Evolutionary conservation across 2,888 invertebrate species (phyloP).

Genomic region (Parnassius glacialis): DNA sequence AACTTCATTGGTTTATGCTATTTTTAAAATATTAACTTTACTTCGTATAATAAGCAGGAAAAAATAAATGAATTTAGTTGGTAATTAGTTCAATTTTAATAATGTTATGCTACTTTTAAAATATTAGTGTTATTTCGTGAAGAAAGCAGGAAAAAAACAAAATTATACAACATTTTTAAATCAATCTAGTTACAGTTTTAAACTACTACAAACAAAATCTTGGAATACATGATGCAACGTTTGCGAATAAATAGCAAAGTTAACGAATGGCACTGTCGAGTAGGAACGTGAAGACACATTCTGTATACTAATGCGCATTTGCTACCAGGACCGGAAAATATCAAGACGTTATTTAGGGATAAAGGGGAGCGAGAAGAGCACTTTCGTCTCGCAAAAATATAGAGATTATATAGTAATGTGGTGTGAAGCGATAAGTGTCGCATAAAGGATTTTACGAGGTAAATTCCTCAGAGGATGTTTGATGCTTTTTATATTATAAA

Average conservation of each 20-base stretch:
- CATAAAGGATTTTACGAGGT: neutral
- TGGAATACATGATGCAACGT: neutral
- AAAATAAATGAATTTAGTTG: no score
- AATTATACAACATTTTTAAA: no score
- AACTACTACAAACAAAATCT: neutral
- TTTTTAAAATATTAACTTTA: no score
- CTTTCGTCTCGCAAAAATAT: neutral
- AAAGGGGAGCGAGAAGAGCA: slow-evolving; percentile 1
- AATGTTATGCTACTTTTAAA: no score
- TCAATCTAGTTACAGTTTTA: neutral
- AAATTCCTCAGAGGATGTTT: neutral
- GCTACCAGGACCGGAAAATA: slow-evolving; percentile 9
- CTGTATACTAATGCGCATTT: slow-evolving; percentile 12
- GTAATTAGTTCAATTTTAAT: no score
- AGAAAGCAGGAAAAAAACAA: no score
- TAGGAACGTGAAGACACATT: slow-evolving; percentile 6
- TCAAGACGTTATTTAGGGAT: slow-evolving; percentile 11
- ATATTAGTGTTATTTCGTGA: no score
- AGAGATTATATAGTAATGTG: slow-evolving; percentile 5
- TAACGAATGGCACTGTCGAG: slow-evolving; percentile 2
- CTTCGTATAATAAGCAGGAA: no score
- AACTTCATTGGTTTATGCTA: no score
- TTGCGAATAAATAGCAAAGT: neutral
- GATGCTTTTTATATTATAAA: neutral
- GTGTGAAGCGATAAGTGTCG: neutral